A percentile compares a stretch with the other conserved stretches of the same genome.
Evolutionary conservation across 1,140 invertebrate genomes (phyloP).

Genomic region (Arion vulgaris): DNA sequence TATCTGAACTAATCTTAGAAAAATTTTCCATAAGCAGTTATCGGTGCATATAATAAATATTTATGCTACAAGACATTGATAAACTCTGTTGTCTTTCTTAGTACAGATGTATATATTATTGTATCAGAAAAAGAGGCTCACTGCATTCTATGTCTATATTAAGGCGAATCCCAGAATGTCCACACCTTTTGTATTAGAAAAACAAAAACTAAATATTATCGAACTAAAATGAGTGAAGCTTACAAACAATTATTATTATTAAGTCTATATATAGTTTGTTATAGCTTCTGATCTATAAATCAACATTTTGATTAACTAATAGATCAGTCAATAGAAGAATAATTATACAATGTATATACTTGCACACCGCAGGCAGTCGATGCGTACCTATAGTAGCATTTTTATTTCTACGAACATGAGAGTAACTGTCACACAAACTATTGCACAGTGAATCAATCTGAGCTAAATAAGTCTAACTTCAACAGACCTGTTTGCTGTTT

Average conservation of each 20-base stretch:
- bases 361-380: constrained; percentile 20
- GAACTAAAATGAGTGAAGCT: background rate
- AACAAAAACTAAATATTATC: background rate
- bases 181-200: background rate
- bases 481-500: constrained; percentile 9
- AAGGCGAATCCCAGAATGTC: background rate
- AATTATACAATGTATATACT: constrained; percentile 20
- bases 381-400: background rate
- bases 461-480: background rate
- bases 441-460: background rate
- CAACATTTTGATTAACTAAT: background rate
- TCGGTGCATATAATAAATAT: background rate
- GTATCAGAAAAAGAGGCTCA: background rate
- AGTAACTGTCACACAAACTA: background rate
- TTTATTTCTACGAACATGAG: background rate
- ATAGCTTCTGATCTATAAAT: constrained; percentile 28
- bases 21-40: background rate
- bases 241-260: constrained; percentile 5
- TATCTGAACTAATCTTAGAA: background rate
- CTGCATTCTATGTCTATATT: background rate
- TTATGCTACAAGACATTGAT: background rate
- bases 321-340: constrained; percentile 9
- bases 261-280: constrained; percentile 13
- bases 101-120: background rate
- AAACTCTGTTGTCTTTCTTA: background rate